These are phyloP conservation scores for Clupea harengus DNA, from an alignment of 2,113 vertebrate species.

Conservation along the genomic window DNA sequence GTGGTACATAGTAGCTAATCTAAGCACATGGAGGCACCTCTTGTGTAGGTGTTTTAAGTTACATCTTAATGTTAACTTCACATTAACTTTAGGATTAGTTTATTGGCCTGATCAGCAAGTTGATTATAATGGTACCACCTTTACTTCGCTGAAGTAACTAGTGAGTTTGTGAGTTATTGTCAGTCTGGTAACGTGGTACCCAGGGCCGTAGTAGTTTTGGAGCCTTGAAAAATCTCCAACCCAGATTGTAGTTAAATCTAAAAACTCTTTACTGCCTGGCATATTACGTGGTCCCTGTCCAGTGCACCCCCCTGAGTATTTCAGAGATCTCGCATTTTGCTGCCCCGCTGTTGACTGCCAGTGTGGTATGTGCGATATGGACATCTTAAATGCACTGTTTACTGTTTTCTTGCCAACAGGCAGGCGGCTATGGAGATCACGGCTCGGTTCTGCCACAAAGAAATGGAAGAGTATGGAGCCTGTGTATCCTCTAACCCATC, in stretches of 20 bases:
- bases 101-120: background rate
- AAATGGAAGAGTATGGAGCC: conserved; percentile 85
- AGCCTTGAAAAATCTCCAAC: too few relatives aligned
- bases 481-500: conserved; percentile 85
- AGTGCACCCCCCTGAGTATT: too few relatives aligned
- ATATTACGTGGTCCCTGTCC: background rate
- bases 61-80: too few relatives aligned
- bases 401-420: conserved; percentile 64
- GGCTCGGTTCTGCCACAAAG: conserved; percentile 78
- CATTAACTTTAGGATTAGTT: background rate
- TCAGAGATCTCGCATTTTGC: background rate
- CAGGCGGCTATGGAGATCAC: conserved; percentile 87
- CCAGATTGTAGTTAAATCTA: too few relatives aligned
- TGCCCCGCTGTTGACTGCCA: background rate
- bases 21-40: background rate
- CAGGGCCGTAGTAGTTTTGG: too few relatives aligned
- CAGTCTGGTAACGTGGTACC: too few relatives aligned
- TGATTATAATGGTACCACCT: background rate
- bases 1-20: background rate
- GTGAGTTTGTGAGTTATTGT: background rate
- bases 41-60: too few relatives aligned
- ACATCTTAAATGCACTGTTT: background rate
- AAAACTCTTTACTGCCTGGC: background rate
- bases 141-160: background rate
- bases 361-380: background rate